phyloP scores from a whole-genome alignment of 2,113 vertebrate species.

The Eulemur macaco region DNA sequence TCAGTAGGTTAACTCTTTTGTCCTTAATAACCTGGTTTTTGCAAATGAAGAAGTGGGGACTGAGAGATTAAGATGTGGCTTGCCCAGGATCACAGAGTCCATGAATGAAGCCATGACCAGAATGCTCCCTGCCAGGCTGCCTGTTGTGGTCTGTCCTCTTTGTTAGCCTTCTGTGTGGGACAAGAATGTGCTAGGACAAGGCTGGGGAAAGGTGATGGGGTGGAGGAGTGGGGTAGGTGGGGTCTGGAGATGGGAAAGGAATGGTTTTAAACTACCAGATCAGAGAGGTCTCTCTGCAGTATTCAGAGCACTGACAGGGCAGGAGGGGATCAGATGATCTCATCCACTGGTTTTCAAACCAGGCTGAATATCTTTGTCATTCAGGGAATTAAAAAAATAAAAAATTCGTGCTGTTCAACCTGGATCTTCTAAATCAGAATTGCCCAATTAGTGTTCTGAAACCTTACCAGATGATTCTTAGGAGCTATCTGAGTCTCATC shows the following conservation, averaged over 20 bases:
- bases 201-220: not conserved
- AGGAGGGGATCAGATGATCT: not conserved
- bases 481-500: not conserved
- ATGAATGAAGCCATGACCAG: fast-evolving
- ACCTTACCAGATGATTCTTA: not conserved
- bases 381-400: not conserved
- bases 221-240: not conserved
- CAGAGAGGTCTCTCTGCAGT: not conserved
- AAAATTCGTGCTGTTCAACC: not conserved
- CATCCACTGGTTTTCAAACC: not conserved
- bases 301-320: not conserved
- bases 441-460: not conserved
- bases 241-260: not conserved
- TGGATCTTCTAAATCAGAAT: not conserved
- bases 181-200: not conserved
- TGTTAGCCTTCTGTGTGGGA: not conserved
- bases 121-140: not conserved
- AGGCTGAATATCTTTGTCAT: not conserved
- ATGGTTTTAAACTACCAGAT: not conserved
- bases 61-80: not conserved
- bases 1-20: not conserved
- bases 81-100: not conserved
- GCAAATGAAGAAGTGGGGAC: not conserved
- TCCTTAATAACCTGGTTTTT: not conserved
- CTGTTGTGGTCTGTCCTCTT: not conserved